phyloP scores from a whole-genome alignment of 2,113 vertebrate genomes.

The Onychostruthus taczanowskii region DNA sequence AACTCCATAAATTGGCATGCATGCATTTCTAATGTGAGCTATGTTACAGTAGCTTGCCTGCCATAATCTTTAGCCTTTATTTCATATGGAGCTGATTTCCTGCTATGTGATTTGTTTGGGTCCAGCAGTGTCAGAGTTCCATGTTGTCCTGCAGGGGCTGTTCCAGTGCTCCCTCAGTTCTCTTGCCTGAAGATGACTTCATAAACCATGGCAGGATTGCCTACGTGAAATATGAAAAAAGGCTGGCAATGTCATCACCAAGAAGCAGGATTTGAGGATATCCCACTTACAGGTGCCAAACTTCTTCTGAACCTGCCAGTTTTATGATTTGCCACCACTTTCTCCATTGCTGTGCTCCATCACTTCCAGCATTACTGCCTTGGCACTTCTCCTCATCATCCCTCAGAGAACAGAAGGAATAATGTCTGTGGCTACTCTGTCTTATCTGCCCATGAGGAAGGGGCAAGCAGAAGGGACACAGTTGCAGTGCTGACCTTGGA shows the following conservation, averaged over 20 bases:
- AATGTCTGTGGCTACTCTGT: neutral
- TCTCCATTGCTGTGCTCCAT: neutral
- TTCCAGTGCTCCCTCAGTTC: neutral
- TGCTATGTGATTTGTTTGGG: neutral
- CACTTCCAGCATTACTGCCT: neutral
- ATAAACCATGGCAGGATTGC: neutral
- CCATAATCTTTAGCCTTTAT: neutral
- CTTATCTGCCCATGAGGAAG: neutral
- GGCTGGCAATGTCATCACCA: neutral
- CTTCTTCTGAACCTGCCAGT: neutral
- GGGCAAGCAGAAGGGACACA: neutral
- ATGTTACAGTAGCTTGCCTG: neutral
- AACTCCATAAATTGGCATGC: neutral
- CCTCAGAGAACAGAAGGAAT: neutral
- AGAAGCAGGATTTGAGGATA: neutral
- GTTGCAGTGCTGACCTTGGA: neutral
- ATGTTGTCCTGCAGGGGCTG: neutral
- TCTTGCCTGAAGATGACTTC: neutral
- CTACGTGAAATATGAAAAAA: neutral
- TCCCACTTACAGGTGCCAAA: neutral
- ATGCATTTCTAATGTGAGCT: neutral
- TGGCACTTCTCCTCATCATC: neutral
- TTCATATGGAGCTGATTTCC: neutral
- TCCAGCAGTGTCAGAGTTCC: neutral
- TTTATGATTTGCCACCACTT: neutral